Conservation (phyloP, 2,113 vertebrate species). For the Rhombomys opimus region DNA sequence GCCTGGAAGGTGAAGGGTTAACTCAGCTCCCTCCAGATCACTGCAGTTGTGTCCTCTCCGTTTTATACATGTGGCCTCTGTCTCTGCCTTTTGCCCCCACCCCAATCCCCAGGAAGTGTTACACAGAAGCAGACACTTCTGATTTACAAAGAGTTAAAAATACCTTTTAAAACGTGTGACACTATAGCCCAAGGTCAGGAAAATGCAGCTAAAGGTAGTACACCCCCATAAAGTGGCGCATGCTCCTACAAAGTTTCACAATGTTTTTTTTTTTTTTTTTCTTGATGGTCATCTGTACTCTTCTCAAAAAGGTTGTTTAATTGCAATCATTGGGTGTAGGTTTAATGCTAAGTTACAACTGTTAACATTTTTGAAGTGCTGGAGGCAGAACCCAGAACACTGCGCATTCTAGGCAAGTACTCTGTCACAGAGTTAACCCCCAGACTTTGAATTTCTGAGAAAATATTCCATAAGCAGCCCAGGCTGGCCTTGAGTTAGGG, state of each 20-base stretch:
- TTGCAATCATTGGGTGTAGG: background rate
- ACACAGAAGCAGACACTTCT: background rate
- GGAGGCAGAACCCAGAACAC: background rate
- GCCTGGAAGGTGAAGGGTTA: conserved; percentile 55
- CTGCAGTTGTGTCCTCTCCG: background rate
- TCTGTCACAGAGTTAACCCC: no score
- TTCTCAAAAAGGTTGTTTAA: background rate
- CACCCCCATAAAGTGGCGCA: background rate
- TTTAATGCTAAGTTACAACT: background rate
- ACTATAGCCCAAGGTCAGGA: background rate
- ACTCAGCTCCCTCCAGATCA: background rate
- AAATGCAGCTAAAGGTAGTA: background rate
- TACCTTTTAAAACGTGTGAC: background rate
- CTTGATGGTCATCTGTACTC: background rate
- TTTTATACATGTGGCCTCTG: background rate
- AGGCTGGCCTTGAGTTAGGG: background rate
- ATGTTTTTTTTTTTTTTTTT: background rate
- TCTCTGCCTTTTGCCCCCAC: background rate
- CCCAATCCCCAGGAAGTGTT: background rate
- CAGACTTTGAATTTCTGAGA: background rate
- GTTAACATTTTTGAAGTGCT: background rate
- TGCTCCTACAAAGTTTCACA: background rate
- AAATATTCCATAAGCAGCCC: background rate
- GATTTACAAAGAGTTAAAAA: background rate
- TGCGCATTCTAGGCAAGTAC: background rate